These are phyloP conservation scores for Helarctos malayanus DNA, from an alignment of 2,797 vertebrate genomes.

Conservation along the genomic window DNA sequence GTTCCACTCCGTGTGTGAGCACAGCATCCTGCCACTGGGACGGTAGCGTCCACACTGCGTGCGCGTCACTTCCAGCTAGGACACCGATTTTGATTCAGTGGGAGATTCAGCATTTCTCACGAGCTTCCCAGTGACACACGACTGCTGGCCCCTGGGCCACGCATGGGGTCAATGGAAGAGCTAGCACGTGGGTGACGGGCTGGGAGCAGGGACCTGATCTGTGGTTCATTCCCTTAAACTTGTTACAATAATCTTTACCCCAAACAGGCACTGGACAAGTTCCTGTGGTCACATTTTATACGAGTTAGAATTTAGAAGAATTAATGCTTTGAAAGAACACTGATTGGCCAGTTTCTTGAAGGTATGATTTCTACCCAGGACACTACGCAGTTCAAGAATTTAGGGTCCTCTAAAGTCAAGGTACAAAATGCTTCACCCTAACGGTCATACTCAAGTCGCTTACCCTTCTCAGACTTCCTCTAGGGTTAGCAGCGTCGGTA, in stretches of 20 bases:
- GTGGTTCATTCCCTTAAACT: background rate
- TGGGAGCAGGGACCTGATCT: background rate
- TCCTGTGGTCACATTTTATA: background rate
- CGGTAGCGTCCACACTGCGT: background rate
- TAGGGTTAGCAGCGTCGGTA: conserved; percentile 62
- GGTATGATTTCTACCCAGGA: background rate
- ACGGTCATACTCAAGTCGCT: background rate
- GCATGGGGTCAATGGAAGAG: fast-evolving
- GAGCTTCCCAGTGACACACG: fast-evolving
- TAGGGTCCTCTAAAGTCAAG: background rate
- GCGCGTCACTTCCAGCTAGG: background rate
- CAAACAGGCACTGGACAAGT: too few relatives aligned
- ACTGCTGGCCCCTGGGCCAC: fast-evolving
- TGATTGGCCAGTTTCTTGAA: background rate
- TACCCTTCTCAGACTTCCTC: conserved; percentile 85
- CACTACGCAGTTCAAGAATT: background rate
- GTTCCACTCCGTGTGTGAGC: fast-evolving
- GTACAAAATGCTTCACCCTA: background rate
- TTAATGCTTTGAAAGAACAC: background rate
- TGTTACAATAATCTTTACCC: background rate
- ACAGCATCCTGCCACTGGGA: background rate
- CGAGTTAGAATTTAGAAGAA: background rate
- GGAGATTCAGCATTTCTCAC: background rate
- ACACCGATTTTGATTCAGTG: fast-evolving
- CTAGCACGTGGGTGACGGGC: fast-evolving